phyloP scores from a whole-genome alignment of 2,113 vertebrate genomes.

The Benitochromis conjunctus region DNA sequence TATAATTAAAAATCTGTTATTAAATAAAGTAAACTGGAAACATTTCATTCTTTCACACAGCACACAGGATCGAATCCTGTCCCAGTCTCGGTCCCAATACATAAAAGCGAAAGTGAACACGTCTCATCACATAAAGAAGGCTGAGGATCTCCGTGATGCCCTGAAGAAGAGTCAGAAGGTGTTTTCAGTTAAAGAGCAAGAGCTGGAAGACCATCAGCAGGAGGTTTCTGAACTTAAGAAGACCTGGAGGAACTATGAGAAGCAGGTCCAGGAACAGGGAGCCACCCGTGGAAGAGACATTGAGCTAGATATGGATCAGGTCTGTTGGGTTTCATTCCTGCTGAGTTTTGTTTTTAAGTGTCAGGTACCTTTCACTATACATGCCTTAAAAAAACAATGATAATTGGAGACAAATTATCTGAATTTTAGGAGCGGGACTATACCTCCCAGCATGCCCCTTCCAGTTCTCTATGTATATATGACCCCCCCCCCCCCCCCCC shows the following conservation, averaged over 20 bases:
- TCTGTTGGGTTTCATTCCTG: not conserved
- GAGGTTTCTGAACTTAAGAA: slow-evolving; percentile 78
- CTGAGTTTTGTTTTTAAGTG: not conserved
- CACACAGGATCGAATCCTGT: slow-evolving; percentile 76
- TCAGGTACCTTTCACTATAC: not conserved
- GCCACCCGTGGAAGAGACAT: slow-evolving; percentile 58
- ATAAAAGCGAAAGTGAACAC: slow-evolving; percentile 91
- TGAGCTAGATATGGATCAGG: slow-evolving; percentile 84
- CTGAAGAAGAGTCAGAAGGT: slow-evolving; percentile 73
- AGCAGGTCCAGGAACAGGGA: slow-evolving; percentile 68
- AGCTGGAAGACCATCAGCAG: slow-evolving; percentile 69
- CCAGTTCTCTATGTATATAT: not conserved
- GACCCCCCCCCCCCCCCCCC: not conserved
- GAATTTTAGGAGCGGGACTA: not conserved
- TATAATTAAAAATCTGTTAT: not conserved
- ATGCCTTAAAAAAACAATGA: not conserved
- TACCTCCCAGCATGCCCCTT: not conserved
- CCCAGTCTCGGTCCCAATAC: slow-evolving; percentile 80
- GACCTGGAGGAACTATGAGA: slow-evolving; percentile 77
- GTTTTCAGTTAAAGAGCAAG: slow-evolving; percentile 72
- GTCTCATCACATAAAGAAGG: slow-evolving; percentile 83
- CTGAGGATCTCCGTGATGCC: slow-evolving; percentile 60
- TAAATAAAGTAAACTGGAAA: not conserved
- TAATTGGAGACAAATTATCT: not conserved
- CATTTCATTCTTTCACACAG: slow-evolving; percentile 60